Evolutionary conservation across 2,113 vertebrate species (phyloP), one percentile per base, ranked within the genome.

Genomic region (Gobius niger): DNA sequence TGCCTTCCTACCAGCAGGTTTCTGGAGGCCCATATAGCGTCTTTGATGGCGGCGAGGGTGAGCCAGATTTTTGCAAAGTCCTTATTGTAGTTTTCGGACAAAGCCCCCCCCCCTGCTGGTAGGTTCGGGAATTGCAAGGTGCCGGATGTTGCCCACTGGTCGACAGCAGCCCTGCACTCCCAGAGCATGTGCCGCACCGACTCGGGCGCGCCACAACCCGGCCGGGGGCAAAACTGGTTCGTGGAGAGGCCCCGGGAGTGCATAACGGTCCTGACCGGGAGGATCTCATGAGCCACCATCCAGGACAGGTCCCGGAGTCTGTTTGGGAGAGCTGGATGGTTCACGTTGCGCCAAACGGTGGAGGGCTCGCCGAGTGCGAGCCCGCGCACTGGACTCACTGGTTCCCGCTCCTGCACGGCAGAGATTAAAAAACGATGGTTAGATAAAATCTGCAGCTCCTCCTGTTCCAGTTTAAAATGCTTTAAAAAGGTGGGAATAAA

Each of bases 31-130:
- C 47, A 50, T 7, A 50, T 50, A 15, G 47, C 47, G 47, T 50
- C 47, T 50, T 50, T 50, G 47, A 50, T 50, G 47, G 47, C 47
- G 47, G 47, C 47, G 47, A 50, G 47, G 47, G 47, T 50, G 47
- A 50, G 47, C 47, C 47, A 50, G 46, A 47, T 47, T 6, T 11
- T 7, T 47, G 46, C 5, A 10, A 47, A 47, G 46, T 11, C 46
- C 46, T 47, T n/a, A n/a, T 47, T 47, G 6, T 47, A 3, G 9
- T 47, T 5, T 47, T 6, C 46, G 46, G 46, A 11, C 46, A 11
- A 3, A 47, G 46, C 8, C 46, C 46, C 46, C 9, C 46, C n/a
- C n/a, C n/a, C n/a, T n/a, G n/a, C n/a, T n/a, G n/a, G n/a, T n/a
- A n/a, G n/a, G n/a, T n/a, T n/a, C n/a, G n/a, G n/a, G n/a, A n/a